Base-by-base conservation (phyloP, 2,797 vertebrate species). In the Pseudochromis fuscus region DNA sequence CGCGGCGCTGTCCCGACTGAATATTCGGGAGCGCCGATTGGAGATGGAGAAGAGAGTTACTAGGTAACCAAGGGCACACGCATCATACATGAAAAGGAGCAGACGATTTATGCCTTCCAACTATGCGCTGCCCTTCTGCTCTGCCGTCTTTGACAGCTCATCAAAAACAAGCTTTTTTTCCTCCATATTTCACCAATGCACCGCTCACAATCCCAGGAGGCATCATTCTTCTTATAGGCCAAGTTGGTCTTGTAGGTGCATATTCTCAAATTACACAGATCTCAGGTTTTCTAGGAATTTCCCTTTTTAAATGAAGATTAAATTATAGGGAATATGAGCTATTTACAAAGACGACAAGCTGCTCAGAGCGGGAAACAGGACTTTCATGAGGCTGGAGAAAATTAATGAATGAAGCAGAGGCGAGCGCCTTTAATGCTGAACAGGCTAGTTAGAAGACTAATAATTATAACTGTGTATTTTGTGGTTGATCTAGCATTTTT, bases 31-130 rank as follows among this genome's bases (percentile, higher is more conserved):
- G 92, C 93, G 93, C 91, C 89, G 82, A 91, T 75, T 87, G 88
- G 90, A 90, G 87, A 84, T 76, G 83, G 91, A 89, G 87, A 88
- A 62, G 87, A 93, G 92, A 93, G 94, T 94, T 94, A 94, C 93
- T 93, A 93, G 92, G 94, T 92, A 95, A 95, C 93, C 93, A 89
- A 91, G 90, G 87, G 93, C 91, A 88, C 91, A 88, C 86, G 84
- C 88, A 85, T 84, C 80, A 81, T 52, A 83, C 87, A 88, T 63
- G 87, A 77, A 74, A 69, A 83, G 75, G 57, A 86, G 82, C 24
- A 28, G 27, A 67, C 71, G 81, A 82, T 86, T 75, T 80, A 75
- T 80, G 75, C 51, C 74, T 76, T 52, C 59, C 71, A 67, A 84
- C 77, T 63, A 44, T 30, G 40, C 59, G 52, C 60, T 75, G 62